Base-by-base conservation (phyloP, 2,113 vertebrate species). In the Pseudopodoces humilis region DNA sequence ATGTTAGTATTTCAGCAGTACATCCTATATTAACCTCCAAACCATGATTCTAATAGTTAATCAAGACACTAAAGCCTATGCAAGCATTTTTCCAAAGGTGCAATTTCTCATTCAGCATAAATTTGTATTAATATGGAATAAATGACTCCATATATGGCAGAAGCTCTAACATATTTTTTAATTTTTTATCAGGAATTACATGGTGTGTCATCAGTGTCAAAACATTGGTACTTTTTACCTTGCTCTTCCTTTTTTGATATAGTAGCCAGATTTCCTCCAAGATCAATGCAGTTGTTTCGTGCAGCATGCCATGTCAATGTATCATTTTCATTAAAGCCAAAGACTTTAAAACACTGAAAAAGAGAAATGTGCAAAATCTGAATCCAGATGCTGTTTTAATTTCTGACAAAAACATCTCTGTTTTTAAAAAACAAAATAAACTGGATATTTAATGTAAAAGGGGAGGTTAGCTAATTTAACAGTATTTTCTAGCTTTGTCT, bases 231-330 rank as follows among this genome's bases (percentile, higher is more conserved):
- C 24, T 47, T 64, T 86, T 78, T 94, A 99, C 99, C 98, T 98
- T 99, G 99, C 19, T 97, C 98, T 94, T 93, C 97, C 25, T 98
- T 97, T 74, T 58, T 98, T 56, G 50, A 46, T 96, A 99, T 95
- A n/a, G 98, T 98, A n/a, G 83, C 98, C 86, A 99, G 95, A 90
- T 99, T 99, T 93, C 99, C 99, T 95, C 98, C 98, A 58, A 97
- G 96, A 74, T 47, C 78, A 44, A 95, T 94, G 90, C 99, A 99
- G 82, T 97, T 69, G 21, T 95, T 95, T 37, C 99, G 97, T 22
- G 99, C 98, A 5, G 97, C 92, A 0, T 98, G 95, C 99, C 99
- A 99, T 1, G 63, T 80, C 92, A 98, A 97, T 8, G 83, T 97
- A 18, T 98, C 97, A 16, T 98, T 97, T 91, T 96, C 93, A 83